phyloP scores from a whole-genome alignment of 2,113 vertebrate species.

The Albula goreensis region DNA sequence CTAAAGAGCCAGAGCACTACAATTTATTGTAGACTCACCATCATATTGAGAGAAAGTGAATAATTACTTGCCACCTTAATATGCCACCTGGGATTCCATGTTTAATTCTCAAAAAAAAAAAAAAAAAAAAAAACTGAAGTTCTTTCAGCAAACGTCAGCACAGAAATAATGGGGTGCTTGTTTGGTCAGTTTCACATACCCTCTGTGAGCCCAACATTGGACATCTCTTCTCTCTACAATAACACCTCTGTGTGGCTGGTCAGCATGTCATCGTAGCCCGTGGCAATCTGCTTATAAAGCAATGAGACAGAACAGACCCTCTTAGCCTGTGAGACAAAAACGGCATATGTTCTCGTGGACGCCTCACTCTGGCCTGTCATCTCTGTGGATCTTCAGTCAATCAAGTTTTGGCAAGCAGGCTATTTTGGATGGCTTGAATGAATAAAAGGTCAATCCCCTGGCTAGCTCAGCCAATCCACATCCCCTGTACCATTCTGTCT shows the following conservation, averaged over 20 bases:
- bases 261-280: slow-evolving; percentile 58
- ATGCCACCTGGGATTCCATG: not conserved
- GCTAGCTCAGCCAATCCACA: not conserved
- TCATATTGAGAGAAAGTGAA: not conserved
- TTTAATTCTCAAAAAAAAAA: not conserved
- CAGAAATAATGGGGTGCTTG: not conserved
- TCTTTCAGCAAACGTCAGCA: not conserved
- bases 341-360: slow-evolving; percentile 51
- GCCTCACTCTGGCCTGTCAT: slow-evolving; percentile 36
- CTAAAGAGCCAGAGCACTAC: too few species aligned
- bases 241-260: slow-evolving; percentile 33
- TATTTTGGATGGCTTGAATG: slow-evolving; percentile 25
- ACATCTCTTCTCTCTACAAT: slow-evolving; percentile 43
- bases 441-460: not conserved
- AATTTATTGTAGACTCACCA: too few species aligned
- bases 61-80: not conserved
- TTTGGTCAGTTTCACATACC: not conserved
- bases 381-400: slow-evolving; percentile 49
- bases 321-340: slow-evolving; percentile 43
- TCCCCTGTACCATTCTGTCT: not conserved
- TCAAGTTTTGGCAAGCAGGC: slow-evolving; percentile 19
- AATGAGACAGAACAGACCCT: slow-evolving; percentile 47
- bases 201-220: slow-evolving; percentile 21
- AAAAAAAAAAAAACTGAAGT: not conserved
- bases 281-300: slow-evolving; percentile 54